These are phyloP conservation scores for Rhinolophus ferrumequinum DNA, from an alignment of 2,113 vertebrate genomes.

Conservation along the genomic window DNA sequence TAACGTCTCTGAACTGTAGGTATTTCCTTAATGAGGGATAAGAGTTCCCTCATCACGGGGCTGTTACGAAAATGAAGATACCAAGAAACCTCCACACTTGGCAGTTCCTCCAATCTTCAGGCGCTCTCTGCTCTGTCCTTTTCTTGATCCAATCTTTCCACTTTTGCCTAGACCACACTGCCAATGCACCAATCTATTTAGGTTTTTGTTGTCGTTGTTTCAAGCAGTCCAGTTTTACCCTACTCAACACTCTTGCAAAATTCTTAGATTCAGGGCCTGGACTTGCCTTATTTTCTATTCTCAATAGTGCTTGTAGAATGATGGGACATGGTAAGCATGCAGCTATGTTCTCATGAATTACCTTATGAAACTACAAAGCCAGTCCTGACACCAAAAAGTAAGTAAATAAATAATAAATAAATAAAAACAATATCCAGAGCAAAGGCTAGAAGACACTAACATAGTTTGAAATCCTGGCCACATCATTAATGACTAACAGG, in stretches of 20 bases:
- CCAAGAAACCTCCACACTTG: too few species aligned
- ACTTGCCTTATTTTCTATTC: not conserved
- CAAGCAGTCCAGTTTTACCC: not conserved
- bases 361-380: not conserved
- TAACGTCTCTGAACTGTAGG: not conserved
- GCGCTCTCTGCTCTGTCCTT: too few species aligned
- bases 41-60: not conserved
- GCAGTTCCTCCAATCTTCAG: too few species aligned
- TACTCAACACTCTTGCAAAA: not conserved
- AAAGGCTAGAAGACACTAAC: not conserved
- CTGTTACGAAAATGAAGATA: not conserved
- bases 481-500: not conserved
- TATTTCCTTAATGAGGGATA: not conserved
- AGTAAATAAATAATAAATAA: too few species aligned
- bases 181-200: fast-evolving
- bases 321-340: not conserved
- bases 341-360: not conserved
- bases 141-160: too few species aligned
- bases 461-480: not conserved
- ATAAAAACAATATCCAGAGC: not conserved
- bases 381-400: not conserved
- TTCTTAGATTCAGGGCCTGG: not conserved
- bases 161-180: not conserved
- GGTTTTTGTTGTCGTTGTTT: too few species aligned
- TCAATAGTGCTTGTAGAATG: not conserved